These are phyloP conservation scores for Ischnus inquisitorius DNA, from an alignment of 2,888 invertebrate species.

Conservation along the genomic window DNA sequence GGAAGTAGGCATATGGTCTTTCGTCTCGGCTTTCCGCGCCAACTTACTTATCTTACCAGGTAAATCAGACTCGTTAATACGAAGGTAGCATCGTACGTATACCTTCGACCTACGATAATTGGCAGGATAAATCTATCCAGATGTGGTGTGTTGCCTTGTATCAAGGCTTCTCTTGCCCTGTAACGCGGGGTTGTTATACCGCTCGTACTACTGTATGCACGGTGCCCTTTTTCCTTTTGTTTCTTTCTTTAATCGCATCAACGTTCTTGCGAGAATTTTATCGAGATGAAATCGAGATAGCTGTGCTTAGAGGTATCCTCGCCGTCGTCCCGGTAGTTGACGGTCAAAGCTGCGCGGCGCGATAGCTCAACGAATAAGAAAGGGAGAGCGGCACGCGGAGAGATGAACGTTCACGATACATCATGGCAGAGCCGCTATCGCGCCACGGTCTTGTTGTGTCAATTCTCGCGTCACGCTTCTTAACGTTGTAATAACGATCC, in stretches of 20 bases:
- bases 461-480: conserved; percentile 62
- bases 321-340: conserved; percentile 32
- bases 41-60: conserved; percentile 58
- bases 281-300: conserved; percentile 65
- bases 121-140: conserved; percentile 70
- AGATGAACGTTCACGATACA: conserved; percentile 17
- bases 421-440: conserved; percentile 29
- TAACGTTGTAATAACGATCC: conserved; percentile 54
- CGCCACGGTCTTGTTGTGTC: conserved; percentile 53
- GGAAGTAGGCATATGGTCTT: conserved; percentile 53
- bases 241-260: conserved; percentile 62
- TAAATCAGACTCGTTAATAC: conserved; percentile 65
- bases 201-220: conserved; percentile 17
- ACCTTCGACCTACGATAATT: conserved; percentile 70
- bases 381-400: conserved; percentile 8
- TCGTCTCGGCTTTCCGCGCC: conserved; percentile 58
- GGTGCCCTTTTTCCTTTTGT: background rate
- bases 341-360: conserved; percentile 38
- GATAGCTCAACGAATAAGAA: conserved; percentile 17
- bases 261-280: conserved; percentile 63
- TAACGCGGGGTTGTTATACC: conserved; percentile 12
- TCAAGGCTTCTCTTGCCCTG: conserved; percentile 6
- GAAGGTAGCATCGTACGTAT: conserved; percentile 52
- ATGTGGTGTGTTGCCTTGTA: conserved; percentile 6
- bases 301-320: conserved; percentile 44